Evolutionary conservation across 2,888 invertebrate genomes (phyloP).

Genomic region (Syrista parreyssii): DNA sequence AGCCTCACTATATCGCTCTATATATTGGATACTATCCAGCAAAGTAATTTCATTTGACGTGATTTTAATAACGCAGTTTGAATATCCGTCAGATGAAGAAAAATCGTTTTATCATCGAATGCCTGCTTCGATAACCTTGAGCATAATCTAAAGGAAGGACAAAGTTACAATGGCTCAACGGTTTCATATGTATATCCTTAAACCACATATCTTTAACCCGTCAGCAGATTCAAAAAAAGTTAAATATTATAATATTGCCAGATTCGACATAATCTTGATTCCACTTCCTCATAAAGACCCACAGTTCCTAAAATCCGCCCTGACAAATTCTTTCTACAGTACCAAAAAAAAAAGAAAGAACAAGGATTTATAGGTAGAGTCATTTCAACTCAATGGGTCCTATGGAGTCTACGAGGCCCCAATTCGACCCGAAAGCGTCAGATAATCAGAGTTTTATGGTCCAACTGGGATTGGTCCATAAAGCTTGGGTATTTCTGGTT

Average conservation of each 20-base stretch:
- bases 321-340: neutral
- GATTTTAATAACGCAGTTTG: constrained; percentile 27
- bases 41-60: constrained; percentile 29
- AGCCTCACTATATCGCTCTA: constrained; percentile 2
- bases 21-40: constrained; percentile 9
- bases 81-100: neutral
- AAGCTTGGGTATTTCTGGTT: neutral
- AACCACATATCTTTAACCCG: neutral
- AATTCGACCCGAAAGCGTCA: neutral
- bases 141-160: neutral
- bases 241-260: neutral
- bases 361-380: neutral
- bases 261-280: neutral
- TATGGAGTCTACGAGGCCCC: neutral
- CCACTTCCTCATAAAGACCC: neutral
- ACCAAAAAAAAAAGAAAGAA: neutral
- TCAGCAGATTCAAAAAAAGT: neutral
- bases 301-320: neutral
- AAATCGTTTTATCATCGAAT: neutral
- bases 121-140: neutral
- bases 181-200: too few species aligned
- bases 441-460: neutral
- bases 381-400: neutral
- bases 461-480: neutral
- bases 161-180: neutral